Conservation (phyloP, 1,140 invertebrate species). For the Acyrthosiphon pisum region DNA sequence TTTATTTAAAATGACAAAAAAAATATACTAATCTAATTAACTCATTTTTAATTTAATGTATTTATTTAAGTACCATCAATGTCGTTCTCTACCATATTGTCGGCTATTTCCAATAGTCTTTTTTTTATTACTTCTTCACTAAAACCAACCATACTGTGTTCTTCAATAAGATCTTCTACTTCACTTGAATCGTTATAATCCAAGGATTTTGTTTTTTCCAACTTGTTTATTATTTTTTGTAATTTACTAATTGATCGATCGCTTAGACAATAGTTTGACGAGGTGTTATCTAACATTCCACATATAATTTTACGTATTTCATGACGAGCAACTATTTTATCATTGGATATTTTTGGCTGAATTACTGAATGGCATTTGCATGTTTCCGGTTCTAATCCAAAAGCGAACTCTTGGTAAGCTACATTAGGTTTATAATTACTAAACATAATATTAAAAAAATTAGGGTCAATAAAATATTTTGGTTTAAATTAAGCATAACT, state of each 20-base stretch:
- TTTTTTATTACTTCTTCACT: constrained; percentile 15
- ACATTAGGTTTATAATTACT: constrained; percentile 26
- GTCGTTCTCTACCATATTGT: neutral
- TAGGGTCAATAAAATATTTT: neutral
- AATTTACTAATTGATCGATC: neutral
- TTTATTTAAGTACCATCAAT: neutral
- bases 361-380: constrained; percentile 15
- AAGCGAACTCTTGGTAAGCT: constrained; percentile 13
- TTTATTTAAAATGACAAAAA: neutral
- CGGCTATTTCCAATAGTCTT: neutral
- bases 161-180: constrained; percentile 20
- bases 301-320: constrained; percentile 28
- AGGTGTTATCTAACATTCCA: neutral
- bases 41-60: neutral
- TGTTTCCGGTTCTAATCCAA: constrained; percentile 19
- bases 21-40: neutral
- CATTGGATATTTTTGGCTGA: constrained; percentile 4
- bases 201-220: neutral
- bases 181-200: neutral
- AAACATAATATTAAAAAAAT: neutral
- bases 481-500: neutral
- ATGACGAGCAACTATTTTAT: neutral
- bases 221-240: neutral
- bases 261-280: neutral
- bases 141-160: constrained; percentile 8